Percentiles rank a stretch among this genome's conserved stretches.
phyloP scores from a whole-genome alignment of 2,113 vertebrate species.

The Neopipo cinnamomea region DNA sequence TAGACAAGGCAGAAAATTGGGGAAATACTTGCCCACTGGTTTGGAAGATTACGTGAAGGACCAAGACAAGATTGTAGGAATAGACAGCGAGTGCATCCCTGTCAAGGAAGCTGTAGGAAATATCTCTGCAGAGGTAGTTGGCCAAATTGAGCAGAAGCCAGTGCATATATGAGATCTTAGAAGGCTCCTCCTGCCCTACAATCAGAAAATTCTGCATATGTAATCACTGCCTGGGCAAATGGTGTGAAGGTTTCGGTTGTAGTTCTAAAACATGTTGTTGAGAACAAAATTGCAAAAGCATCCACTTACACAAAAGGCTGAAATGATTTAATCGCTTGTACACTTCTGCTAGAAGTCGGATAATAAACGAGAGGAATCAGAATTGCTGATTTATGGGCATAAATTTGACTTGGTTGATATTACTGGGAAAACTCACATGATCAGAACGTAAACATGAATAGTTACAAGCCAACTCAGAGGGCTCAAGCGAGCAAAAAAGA shows the following conservation, averaged over 20 bases:
- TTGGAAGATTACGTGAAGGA: background rate
- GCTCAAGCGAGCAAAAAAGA: background rate
- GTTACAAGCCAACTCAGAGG: background rate
- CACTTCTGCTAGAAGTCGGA: background rate
- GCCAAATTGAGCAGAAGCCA: background rate
- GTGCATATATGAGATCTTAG: background rate
- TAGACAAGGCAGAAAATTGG: background rate
- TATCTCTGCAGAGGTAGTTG: background rate
- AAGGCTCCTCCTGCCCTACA: background rate
- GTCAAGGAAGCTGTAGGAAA: background rate
- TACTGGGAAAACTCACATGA: background rate
- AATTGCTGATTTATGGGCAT: constrained; percentile 27
- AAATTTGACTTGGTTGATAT: background rate
- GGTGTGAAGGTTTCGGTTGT: background rate
- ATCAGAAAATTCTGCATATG: background rate
- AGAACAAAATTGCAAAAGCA: constrained; percentile 25
- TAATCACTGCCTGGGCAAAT: background rate
- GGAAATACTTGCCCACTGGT: background rate
- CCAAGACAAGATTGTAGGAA: background rate
- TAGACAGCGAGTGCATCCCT: background rate
- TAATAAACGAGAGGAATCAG: background rate
- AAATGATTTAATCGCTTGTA: background rate
- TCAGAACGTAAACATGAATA: background rate
- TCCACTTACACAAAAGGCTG: background rate
- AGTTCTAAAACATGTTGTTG: background rate